Base-by-base conservation (phyloP, 2,888 invertebrate species). In the Vesta saturnalis region DNA sequence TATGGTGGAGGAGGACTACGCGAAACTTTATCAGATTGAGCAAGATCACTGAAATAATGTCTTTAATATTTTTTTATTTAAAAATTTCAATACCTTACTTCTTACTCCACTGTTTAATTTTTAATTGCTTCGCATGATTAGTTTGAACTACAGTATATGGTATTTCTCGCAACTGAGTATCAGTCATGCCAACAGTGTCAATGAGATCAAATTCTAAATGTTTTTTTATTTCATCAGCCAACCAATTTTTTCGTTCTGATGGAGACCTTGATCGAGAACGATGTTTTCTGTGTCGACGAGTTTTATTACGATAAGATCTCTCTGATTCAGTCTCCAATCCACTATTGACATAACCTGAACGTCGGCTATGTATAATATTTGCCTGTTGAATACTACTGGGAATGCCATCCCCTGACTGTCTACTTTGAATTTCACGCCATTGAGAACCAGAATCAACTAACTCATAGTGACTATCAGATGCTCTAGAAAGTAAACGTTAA, bases 101-200 rank as follows among this genome's bases (percentile, higher is more conserved):
- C 67, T 79, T 78, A 57, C 72, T 76, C 77, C 78, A 77, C 47
- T 79, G 80, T 74, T 83, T 83, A 15, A 89, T 83, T 77, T 89
- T 89, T 35, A 89, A 85, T 73, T 89, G 89, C 59, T 89, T 87
- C 23, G 89, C 87, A 76, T 89, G 88, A 80, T 82, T 83, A 70
- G 92, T 91, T 83, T 94, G 93, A 14, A 95, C 94, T 54, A 94
- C 94, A 0, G 94, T 94, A 82, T 95, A 95, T 1, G 94, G 94
- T 78, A 95, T 95, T 84, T 95, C 94, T 71, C 93, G 89, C 21
- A 95, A 87, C 80, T 95, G 94, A 74, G 91, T 91, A 79, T 94
- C 94, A 59, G 91, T 92, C 94, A 96, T 95, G 67, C 95, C 95
- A 18, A 92, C 88, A 0, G 96, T 95, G 77, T 95, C 95, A 64